Conservation (phyloP, 1,140 invertebrate species). For the Samia ricini region DNA sequence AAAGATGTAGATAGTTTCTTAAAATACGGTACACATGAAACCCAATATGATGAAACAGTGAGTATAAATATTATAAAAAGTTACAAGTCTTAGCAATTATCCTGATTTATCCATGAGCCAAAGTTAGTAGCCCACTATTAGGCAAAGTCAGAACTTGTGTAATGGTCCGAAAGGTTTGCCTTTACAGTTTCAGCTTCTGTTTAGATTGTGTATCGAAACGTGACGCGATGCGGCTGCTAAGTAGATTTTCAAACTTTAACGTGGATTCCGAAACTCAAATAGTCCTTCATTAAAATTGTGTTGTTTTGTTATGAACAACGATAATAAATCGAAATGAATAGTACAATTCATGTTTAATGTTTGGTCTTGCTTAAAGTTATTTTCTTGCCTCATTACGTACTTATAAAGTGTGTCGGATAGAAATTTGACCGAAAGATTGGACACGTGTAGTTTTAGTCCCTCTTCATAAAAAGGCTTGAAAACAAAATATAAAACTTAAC, state of each 20-base stretch:
- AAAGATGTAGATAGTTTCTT: too few species aligned
- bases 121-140: slow-evolving; percentile 25
- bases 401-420: too few species aligned
- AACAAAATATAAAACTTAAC: too few species aligned
- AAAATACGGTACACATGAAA: too few species aligned
- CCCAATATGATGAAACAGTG: too few species aligned
- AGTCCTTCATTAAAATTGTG: background rate
- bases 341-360: too few species aligned
- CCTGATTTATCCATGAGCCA: slow-evolving; percentile 20
- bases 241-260: slow-evolving; percentile 6
- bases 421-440: too few species aligned
- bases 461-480: too few species aligned
- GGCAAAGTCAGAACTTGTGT: slow-evolving; percentile 23
- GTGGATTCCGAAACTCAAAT: background rate
- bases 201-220: slow-evolving; percentile 13
- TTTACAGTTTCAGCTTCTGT: slow-evolving; percentile 12
- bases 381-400: too few species aligned
- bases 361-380: too few species aligned
- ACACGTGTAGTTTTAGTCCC: too few species aligned
- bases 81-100: slow-evolving; percentile 16
- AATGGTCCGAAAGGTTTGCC: slow-evolving; percentile 19
- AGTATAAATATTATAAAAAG: slow-evolving; percentile 16
- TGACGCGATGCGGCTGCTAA: slow-evolving; percentile 7
- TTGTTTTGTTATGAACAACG: background rate
- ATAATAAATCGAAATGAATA: too few species aligned